phyloP scores from a whole-genome alignment of 2,888 invertebrate genomes.

The Pharmacophagus antenor region DNA sequence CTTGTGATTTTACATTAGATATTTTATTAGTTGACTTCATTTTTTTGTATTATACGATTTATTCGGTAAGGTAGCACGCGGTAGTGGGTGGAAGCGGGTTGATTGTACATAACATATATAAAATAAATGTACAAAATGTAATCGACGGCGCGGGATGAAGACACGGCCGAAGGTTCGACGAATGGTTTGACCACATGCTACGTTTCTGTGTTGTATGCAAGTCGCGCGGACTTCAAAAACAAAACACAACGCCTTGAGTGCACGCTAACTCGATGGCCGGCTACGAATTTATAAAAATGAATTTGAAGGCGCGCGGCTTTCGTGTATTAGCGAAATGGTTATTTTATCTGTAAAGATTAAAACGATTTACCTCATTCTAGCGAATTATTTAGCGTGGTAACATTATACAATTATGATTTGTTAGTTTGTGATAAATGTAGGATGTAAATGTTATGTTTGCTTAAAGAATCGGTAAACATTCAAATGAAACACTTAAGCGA shows the following conservation, averaged over 20 bases:
- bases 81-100: conserved; percentile 64
- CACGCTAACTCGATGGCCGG: conserved; percentile 43
- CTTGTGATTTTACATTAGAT: conserved; percentile 80
- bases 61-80: conserved; percentile 52
- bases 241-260: conserved; percentile 41
- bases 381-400: conserved; percentile 76
- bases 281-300: conserved; percentile 66
- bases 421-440: conserved; percentile 66
- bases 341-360: conserved; percentile 55
- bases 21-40: conserved; percentile 72
- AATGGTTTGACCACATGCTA: conserved; percentile 71
- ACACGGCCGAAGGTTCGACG: conserved; percentile 52
- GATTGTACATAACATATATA: conserved; percentile 64
- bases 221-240: conserved; percentile 49
- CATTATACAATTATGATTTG: conserved; percentile 65
- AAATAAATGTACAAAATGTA: conserved; percentile 41
- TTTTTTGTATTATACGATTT: conserved; percentile 70
- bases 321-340: conserved; percentile 62
- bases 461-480: conserved; percentile 43
- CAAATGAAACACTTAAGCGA: conserved; percentile 14
- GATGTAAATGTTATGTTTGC: conserved; percentile 70
- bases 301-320: conserved; percentile 52
- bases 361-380: conserved; percentile 63
- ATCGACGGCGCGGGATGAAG: conserved; percentile 48
- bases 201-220: conserved; percentile 51